These are phyloP conservation scores for Enhydra lutris DNA, from an alignment of 2,113 vertebrate genomes.

Conservation along the genomic window DNA sequence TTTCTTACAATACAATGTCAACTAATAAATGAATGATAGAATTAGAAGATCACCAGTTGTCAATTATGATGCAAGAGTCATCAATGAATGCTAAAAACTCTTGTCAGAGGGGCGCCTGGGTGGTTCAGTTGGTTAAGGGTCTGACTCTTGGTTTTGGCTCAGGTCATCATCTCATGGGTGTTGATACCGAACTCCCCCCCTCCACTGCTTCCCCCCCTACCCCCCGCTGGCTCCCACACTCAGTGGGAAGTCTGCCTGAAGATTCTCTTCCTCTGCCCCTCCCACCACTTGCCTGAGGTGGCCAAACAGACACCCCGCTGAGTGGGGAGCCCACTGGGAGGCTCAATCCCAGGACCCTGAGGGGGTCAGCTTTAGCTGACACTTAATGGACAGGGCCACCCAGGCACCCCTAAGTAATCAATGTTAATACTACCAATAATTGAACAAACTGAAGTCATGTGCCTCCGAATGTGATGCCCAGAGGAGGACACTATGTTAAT, in stretches of 20 bases:
- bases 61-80: background rate
- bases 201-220: background rate
- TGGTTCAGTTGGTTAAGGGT: background rate
- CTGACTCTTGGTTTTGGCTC: no score
- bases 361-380: no score
- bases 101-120: background rate
- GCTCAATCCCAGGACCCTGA: background rate
- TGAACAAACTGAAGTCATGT: background rate
- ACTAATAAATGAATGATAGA: background rate
- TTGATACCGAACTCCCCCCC: background rate
- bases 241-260: background rate
- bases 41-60: background rate
- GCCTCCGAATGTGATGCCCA: background rate
- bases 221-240: background rate
- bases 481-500: background rate
- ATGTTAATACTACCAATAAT: background rate
- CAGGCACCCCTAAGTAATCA: background rate
- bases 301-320: background rate
- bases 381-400: no score
- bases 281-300: background rate
- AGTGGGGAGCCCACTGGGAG: background rate
- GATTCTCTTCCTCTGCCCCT: background rate
- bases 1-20: background rate
- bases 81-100: background rate
- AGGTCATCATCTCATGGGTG: background rate